A percentile compares a stretch with the other conserved stretches of the same genome.
These are phyloP conservation scores for Drosophila pallidifrons DNA, from an alignment of 1,140 invertebrate genomes.

Conservation along the genomic window DNA sequence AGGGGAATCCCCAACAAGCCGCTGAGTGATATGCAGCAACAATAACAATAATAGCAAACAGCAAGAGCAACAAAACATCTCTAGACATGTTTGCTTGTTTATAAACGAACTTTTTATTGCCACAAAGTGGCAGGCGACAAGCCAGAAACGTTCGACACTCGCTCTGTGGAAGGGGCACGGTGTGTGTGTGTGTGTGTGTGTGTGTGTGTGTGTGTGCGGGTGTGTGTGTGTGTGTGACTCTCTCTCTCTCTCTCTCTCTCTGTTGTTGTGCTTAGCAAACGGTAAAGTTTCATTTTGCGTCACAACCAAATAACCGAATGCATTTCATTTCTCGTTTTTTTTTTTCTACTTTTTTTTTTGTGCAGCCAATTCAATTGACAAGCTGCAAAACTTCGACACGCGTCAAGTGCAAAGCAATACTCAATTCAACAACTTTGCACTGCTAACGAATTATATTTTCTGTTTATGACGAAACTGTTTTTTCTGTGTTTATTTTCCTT, in stretches of 20 bases:
- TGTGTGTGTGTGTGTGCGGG: no score
- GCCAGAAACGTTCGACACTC: constrained; percentile 49
- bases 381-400: constrained; percentile 31
- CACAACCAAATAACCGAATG: constrained; percentile 34
- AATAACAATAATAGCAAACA: constrained; percentile 37
- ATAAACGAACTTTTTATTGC: constrained; percentile 79
- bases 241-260: constrained; percentile 10
- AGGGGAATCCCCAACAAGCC: constrained; percentile 55
- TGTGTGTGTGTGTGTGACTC: constrained; percentile 1
- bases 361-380: constrained; percentile 46
- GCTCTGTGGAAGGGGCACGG: background rate
- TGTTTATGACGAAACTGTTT: constrained; percentile 8
- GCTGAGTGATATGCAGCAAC: constrained; percentile 67
- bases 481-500: background rate
- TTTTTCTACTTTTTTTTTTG: constrained; percentile 9
- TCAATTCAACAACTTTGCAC: background rate
- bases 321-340: constrained; percentile 21
- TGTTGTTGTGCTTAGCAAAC: constrained; percentile 25
- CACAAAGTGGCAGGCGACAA: constrained; percentile 68
- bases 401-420: constrained; percentile 19
- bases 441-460: background rate
- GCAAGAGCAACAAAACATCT: constrained; percentile 47
- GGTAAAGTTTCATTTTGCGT: constrained; percentile 38
- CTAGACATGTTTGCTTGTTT: constrained; percentile 67
- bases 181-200: constrained; percentile 6